phyloP scores from a whole-genome alignment of 2,113 vertebrate genomes.

The Ifrita kowaldi region DNA sequence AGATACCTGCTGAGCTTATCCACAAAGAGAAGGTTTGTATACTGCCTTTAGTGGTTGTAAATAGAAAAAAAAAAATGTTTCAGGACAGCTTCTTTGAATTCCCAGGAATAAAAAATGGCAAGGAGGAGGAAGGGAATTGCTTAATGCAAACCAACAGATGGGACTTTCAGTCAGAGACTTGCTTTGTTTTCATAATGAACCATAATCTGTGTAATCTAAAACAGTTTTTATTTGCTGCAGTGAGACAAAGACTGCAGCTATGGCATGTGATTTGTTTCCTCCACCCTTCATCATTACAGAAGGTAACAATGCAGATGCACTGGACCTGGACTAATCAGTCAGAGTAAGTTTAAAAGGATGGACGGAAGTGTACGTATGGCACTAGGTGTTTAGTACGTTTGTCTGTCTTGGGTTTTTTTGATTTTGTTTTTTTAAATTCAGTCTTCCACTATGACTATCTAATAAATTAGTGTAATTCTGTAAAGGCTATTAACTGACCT shows the following conservation, averaged over 20 bases:
- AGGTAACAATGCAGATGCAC: background rate
- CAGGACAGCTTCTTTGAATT: constrained; percentile 2
- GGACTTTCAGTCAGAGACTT: constrained; percentile 13
- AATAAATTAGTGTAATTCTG: background rate
- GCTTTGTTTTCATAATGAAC: constrained; percentile 50
- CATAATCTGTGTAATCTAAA: constrained; percentile 30
- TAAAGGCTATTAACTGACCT: background rate
- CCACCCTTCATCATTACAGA: fast-evolving
- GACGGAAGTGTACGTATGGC: background rate
- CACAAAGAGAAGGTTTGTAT: background rate
- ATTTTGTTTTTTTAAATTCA: background rate
- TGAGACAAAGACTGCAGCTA: background rate
- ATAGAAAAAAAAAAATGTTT: background rate
- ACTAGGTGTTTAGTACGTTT: background rate
- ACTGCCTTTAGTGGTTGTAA: background rate
- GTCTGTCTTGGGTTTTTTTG: fast-evolving
- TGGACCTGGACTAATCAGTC: background rate
- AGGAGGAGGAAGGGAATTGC: background rate
- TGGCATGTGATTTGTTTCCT: background rate
- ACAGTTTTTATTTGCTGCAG: constrained; percentile 31
- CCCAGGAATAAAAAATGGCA: background rate
- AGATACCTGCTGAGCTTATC: background rate
- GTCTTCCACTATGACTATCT: background rate
- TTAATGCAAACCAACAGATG: constrained; percentile 32
- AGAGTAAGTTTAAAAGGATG: background rate